Evolutionary conservation across 2,888 invertebrate genomes (phyloP), one percentile per base, ranked within the genome.

Genomic region (Monopis laevigella): DNA sequence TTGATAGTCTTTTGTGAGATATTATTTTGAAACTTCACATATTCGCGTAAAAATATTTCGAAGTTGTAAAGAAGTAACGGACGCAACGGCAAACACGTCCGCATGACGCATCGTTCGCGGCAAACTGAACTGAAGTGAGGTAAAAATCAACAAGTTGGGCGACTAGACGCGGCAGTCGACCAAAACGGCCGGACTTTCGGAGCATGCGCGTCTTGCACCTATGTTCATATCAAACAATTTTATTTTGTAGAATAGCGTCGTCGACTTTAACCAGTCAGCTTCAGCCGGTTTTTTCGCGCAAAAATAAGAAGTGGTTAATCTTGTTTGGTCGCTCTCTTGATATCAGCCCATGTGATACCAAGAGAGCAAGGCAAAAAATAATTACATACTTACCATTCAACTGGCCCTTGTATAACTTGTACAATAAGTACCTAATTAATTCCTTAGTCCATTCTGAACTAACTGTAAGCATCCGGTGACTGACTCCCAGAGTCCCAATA

Each of bases 61-160:
- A 77, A 78, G 74, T 78, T 74, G 55, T 56, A 59, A 70, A 59
- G 60, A 65, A 56, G n/a, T 46, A 59, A 51, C 59, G 58, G 58
- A 52, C 65, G 64, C 55, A 49, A 58, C 65, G 55, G 58, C 51
- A 48, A 51, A 72, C 68, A 61, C 73, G 56, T 64, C 75, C 72
- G 54, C 63, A 59, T 70, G 51, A 58, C 75, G 73, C 75, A 77
- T 72, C 73, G 72, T 66, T 71, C 70, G 74, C 56, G 57, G 52
- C 51, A 52, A 61, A 75, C 74, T 74, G 62, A 49, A 58, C 54
- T 73, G 78, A 77, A 78, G 77, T 74, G 70, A 71, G 75, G 58
- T 71, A 71, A 70, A 69, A 71, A 70, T 77, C 78, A 77, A 80
- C 77, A 77, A 77, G 77, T 77, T 68, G 74, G 66, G 67, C n/a